phyloP scores from a whole-genome alignment of 2,888 invertebrate genomes.

The Macrophya alboannulata region DNA sequence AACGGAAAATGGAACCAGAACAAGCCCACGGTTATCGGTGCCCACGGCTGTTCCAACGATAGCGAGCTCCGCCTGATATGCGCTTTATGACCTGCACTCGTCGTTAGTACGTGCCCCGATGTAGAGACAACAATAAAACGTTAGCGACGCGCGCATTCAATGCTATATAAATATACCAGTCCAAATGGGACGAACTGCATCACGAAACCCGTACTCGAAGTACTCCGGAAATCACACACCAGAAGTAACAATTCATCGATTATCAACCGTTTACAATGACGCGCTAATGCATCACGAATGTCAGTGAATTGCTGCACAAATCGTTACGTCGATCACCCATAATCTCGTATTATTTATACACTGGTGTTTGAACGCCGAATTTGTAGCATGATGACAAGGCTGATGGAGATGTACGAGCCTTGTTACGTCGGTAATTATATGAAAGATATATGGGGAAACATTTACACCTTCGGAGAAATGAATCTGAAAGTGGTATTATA shows the following conservation, averaged over 20 bases:
- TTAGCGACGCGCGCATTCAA: conserved; percentile 16
- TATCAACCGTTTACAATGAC: conserved; percentile 18
- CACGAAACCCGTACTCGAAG: conserved; percentile 9
- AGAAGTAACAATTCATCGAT: not conserved
- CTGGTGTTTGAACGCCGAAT: not conserved
- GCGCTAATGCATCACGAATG: not conserved
- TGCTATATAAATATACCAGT: not conserved
- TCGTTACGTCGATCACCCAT: not conserved
- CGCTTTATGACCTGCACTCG: conserved; percentile 44
- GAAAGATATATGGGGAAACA: not conserved
- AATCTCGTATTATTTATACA: not conserved
- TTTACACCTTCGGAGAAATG: not conserved
- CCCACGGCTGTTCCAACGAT: conserved; percentile 25
- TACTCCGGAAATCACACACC: conserved; percentile 11
- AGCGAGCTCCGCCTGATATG: not conserved
- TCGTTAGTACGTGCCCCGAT: conserved; percentile 15
- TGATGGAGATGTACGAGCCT: not conserved
- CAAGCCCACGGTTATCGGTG: conserved; percentile 23
- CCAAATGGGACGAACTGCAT: conserved; percentile 1
- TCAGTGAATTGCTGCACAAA: not conserved
- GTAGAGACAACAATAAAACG: conserved; percentile 32
- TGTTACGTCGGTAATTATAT: not conserved
- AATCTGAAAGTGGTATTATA: not conserved
- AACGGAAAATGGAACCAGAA: conserved; percentile 33
- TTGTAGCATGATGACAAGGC: not conserved